These are phyloP conservation scores for Pogonocherus hispidulus DNA, from an alignment of 2,888 invertebrate species.

Conservation along the genomic window DNA sequence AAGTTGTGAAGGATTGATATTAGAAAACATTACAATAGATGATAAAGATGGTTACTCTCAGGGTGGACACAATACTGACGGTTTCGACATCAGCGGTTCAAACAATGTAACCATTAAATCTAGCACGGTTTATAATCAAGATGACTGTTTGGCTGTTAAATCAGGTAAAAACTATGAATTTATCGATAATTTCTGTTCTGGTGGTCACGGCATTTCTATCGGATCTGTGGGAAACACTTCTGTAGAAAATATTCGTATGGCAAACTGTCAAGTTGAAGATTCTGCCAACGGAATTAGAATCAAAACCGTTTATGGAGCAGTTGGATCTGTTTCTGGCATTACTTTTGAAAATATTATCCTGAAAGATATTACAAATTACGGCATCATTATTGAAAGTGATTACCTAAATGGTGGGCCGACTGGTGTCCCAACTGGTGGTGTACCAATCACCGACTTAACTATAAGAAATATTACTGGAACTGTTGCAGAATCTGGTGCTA, in stretches of 20 bases:
- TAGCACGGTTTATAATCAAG: slow-evolving; percentile 49
- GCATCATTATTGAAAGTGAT: slow-evolving; percentile 46
- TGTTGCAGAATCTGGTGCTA: slow-evolving; percentile 32
- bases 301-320: slow-evolving; percentile 29
- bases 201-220: slow-evolving; percentile 51
- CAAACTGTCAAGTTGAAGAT: slow-evolving; percentile 17
- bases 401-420: slow-evolving; percentile 42
- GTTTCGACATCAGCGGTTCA: slow-evolving; percentile 45
- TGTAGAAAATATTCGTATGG: background rate
- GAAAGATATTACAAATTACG: slow-evolving; percentile 43
- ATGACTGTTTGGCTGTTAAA: slow-evolving; percentile 51
- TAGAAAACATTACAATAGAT: slow-evolving; percentile 1
- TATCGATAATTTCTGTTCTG: slow-evolving; percentile 45
- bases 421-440: slow-evolving; percentile 44
- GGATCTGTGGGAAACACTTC: slow-evolving; percentile 38
- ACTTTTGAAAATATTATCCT: slow-evolving; percentile 42
- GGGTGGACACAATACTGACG: slow-evolving; percentile 48
- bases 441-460: slow-evolving; percentile 46
- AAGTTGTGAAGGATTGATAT: background rate
- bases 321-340: slow-evolving; percentile 19
- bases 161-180: slow-evolving; percentile 43
- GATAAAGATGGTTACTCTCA: slow-evolving; percentile 1
- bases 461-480: slow-evolving; percentile 42
- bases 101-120: slow-evolving; percentile 42
- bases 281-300: slow-evolving; percentile 35